Evolutionary conservation across 2,888 invertebrate species (phyloP).

Genomic region (Eupithecia vulgata): DNA sequence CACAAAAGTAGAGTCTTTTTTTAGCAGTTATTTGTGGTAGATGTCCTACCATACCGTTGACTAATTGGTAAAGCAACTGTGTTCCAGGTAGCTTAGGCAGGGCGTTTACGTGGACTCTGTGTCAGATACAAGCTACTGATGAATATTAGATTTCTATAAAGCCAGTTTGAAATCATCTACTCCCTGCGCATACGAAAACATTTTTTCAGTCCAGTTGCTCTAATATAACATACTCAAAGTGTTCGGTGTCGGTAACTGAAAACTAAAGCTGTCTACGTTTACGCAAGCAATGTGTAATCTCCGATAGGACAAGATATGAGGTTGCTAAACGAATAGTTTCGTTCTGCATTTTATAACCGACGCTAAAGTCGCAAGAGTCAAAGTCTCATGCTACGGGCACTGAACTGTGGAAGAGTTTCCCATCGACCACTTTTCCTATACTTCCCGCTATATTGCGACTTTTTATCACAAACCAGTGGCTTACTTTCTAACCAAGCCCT

Average conservation of each 20-base stretch:
- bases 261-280: too few relatives aligned
- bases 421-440: conserved; percentile 55
- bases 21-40: background rate
- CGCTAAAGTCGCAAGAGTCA: background rate
- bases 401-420: conserved; percentile 48
- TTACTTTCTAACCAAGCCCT: conserved; percentile 47
- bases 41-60: too few relatives aligned
- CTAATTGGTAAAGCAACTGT: background rate
- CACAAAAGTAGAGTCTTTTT: background rate
- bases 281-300: too few relatives aligned
- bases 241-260: too few relatives aligned
- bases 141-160: too few relatives aligned
- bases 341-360: background rate
- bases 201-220: too few relatives aligned
- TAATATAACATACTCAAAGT: too few relatives aligned
- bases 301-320: too few relatives aligned
- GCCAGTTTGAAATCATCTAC: too few relatives aligned
- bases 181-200: too few relatives aligned
- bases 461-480: conserved; percentile 47
- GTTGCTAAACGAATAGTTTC: background rate
- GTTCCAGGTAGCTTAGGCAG: background rate
- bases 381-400: background rate
- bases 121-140: too few relatives aligned
- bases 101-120: too few relatives aligned
- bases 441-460: conserved; percentile 56